A percentile compares a stretch with the other conserved stretches of the same genome.
These are phyloP conservation scores for Melitaea cinxia DNA, from an alignment of 1,140 invertebrate genomes.

Conservation along the genomic window DNA sequence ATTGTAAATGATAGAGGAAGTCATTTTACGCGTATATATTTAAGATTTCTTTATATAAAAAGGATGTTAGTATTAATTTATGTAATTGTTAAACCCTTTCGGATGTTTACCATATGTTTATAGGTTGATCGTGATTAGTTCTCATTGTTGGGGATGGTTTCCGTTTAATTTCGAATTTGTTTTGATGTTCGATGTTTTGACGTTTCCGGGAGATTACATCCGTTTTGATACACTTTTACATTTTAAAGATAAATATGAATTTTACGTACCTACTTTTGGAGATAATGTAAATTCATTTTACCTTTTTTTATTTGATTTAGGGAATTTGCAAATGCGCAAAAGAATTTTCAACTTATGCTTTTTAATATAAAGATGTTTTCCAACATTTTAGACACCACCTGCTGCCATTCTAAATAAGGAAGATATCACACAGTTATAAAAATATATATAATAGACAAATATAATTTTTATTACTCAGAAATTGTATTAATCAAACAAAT, in stretches of 20 bases:
- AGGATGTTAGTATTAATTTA: slow-evolving; percentile 77
- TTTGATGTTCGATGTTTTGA: slow-evolving; percentile 62
- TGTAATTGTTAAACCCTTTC: slow-evolving; percentile 75
- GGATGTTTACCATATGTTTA: slow-evolving; percentile 64
- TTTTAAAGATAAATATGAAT: not conserved
- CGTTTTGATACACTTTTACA: slow-evolving; percentile 33
- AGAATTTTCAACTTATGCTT: no score
- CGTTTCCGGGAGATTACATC: slow-evolving; percentile 55
- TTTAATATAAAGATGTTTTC: no score
- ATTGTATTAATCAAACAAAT: no score
- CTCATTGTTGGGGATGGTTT: slow-evolving; percentile 51
- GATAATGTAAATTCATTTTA: no score
- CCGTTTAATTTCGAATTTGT: slow-evolving; percentile 77
- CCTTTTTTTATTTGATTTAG: no score
- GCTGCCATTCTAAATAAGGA: no score
- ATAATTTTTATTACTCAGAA: no score
- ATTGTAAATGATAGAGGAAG: slow-evolving; percentile 70
- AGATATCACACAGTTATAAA: no score
- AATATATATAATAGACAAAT: no score
- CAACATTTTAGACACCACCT: no score
- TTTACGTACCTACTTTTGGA: not conserved
- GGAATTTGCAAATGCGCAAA: no score
- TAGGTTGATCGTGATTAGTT: slow-evolving; percentile 56
- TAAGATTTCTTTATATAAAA: slow-evolving; percentile 60
- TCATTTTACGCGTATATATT: slow-evolving; percentile 73